Conservation (phyloP, 64 coral and sea anemone species). For the Porites lutea region DNA sequence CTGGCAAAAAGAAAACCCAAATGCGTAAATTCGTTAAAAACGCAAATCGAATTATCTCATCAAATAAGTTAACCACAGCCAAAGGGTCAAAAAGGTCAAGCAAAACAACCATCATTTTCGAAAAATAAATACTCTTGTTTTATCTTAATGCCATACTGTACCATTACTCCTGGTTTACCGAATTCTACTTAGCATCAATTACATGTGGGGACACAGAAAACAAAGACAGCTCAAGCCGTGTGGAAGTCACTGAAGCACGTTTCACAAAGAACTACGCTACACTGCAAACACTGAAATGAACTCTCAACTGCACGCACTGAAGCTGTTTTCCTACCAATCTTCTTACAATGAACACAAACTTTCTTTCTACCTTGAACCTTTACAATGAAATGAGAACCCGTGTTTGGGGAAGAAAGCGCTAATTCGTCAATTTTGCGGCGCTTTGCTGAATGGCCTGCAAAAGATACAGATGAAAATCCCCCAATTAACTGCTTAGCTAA, state of each 20-base stretch:
- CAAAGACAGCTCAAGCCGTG: too few species aligned
- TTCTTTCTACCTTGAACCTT: not conserved
- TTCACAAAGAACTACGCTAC: not conserved
- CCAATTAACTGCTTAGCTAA: not conserved
- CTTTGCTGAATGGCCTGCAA: not conserved
- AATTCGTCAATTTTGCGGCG: not conserved
- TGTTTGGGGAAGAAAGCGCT: not conserved
- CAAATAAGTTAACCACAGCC: too few species aligned
- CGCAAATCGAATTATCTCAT: too few species aligned
- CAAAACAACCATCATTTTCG: too few species aligned
- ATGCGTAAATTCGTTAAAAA: too few species aligned
- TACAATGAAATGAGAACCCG: not conserved
- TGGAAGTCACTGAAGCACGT: not conserved
- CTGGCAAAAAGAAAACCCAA: too few species aligned
- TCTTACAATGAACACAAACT: not conserved
- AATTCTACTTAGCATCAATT: too few species aligned
- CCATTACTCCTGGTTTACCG: too few species aligned
- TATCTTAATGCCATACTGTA: too few species aligned
- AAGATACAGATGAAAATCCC: not conserved
- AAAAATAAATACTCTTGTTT: too few species aligned
- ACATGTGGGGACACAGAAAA: too few species aligned
- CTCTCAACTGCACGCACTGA: not conserved
- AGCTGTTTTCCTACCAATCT: not conserved
- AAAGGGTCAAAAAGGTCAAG: too few species aligned
- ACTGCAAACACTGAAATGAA: slow-evolving; percentile 2